phyloP scores from a whole-genome alignment of 2,113 vertebrate species.

The Chitala chitala region DNA sequence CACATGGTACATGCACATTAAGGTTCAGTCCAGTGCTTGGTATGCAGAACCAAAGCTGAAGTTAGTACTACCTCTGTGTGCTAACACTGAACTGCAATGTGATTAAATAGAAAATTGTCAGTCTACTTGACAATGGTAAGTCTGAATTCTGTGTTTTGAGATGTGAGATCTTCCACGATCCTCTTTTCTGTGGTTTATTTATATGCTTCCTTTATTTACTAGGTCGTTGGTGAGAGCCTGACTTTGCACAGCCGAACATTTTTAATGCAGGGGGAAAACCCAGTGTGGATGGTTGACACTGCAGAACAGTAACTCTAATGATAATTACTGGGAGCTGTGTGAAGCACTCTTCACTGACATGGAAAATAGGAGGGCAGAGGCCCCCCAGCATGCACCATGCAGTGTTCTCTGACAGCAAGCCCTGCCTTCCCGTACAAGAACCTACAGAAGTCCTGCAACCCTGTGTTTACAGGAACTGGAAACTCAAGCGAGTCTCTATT shows the following conservation, averaged over 20 bases:
- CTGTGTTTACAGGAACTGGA: slow-evolving; percentile 38
- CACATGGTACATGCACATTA: too few relatives aligned
- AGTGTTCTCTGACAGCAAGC: not conserved
- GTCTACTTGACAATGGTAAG: too few relatives aligned
- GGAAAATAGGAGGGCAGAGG: not conserved
- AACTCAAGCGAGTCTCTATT: slow-evolving; percentile 30
- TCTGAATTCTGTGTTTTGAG: too few relatives aligned
- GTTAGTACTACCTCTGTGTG: too few relatives aligned
- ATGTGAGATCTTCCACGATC: not conserved
- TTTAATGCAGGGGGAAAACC: not conserved
- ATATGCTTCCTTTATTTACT: not conserved
- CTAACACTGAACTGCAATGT: too few relatives aligned
- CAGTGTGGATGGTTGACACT: not conserved
- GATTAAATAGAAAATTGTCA: too few relatives aligned
- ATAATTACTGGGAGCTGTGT: not conserved
- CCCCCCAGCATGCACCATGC: not conserved
- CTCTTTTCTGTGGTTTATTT: not conserved
- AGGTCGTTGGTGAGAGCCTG: not conserved
- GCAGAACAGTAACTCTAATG: not conserved
- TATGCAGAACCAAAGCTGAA: too few relatives aligned
- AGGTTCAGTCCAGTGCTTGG: too few relatives aligned
- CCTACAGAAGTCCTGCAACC: slow-evolving; percentile 17
- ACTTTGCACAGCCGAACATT: not conserved
- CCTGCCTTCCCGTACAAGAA: not conserved
- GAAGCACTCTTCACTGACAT: not conserved